Evolutionary conservation across 2,888 invertebrate genomes (phyloP), one percentile per base, ranked within the genome.

Genomic region (Synergus gifuensis): DNA sequence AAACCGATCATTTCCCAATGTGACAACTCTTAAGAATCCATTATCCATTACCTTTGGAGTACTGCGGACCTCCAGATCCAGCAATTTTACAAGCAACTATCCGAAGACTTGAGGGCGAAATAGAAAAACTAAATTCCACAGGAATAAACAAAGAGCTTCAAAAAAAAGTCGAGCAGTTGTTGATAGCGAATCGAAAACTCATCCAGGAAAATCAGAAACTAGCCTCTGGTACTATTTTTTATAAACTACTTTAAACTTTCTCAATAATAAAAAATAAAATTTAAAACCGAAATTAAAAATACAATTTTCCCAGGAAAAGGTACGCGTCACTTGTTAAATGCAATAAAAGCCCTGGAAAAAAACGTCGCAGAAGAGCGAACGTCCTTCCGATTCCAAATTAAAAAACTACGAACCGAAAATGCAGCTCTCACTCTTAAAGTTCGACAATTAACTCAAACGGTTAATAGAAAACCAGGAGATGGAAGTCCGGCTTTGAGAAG

Each of bases 1-100:
- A 22, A 69, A 49, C 46, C 49, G 16, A 69, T 69, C 28, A 22
- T 69, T 69, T 36, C 67, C 67, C 36, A 73, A 73, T 73, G 28
- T n/a, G 49, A 73, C 16, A 54, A 54, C 81, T 81, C 79, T 85
- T 85, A 88, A 89, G 93, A 88, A 93, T 94, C 84, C 93, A 93
- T 87, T 94, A 94, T 88, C 94, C 94, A 28, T 88, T 94, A 80
- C 93, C 94, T 11, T 83, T 94, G 86, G 93, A 94, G 84, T 94
- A 94, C 85, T 93, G 93, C 84, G 94, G 94, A 40, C 92, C 93
- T 46, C 94, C 94, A 18, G 93, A 94, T 89, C 93, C 94, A 18
- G 82, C 89, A 69, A 88, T 93, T 81, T 89, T 94, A 64, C 94
- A 94, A 90, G 90, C 91, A 1, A 94, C 93, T 1, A 93, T 94